Percentiles rank a stretch among this genome's conserved stretches.
Evolutionary conservation across 2,888 invertebrate genomes (phyloP).

Genomic region (Tetropium fuscum): DNA sequence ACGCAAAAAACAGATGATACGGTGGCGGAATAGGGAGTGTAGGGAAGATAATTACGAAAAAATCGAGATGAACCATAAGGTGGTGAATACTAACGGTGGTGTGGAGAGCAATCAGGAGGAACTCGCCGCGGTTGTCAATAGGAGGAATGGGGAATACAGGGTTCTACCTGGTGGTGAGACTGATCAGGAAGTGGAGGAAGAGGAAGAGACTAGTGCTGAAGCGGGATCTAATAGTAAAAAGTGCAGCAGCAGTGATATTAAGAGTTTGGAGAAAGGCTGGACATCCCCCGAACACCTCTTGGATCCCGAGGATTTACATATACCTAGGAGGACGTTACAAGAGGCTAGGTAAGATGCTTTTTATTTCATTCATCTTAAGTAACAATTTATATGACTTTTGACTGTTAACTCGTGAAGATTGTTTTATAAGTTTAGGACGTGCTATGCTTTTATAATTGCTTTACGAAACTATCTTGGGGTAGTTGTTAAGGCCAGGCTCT

Average conservation of each 20-base stretch:
- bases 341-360: constrained; percentile 69
- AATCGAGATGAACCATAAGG: constrained; percentile 78
- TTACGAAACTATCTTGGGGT: no score
- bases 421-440: no score
- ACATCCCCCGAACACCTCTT: constrained; percentile 53
- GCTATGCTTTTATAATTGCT: no score
- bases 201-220: constrained; percentile 67
- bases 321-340: constrained; percentile 70
- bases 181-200: constrained; percentile 74
- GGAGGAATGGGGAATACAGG: constrained; percentile 78
- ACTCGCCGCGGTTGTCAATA: constrained; percentile 62
- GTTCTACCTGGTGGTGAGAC: constrained; percentile 73
- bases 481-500: no score
- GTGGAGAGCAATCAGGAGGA: constrained; percentile 41
- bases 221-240: constrained; percentile 49
- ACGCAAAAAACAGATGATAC: constrained; percentile 73
- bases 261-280: constrained; percentile 50
- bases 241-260: constrained; percentile 59
- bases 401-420: no score
- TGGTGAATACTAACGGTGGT: constrained; percentile 55
- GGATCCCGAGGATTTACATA: constrained; percentile 66
- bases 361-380: neutral
- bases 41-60: constrained; percentile 80
- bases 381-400: neutral
- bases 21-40: constrained; percentile 65